Percentiles rank a stretch among this genome's conserved stretches.
Evolutionary conservation across 2,888 invertebrate genomes (phyloP).

Genomic region (Andrena praecox): DNA sequence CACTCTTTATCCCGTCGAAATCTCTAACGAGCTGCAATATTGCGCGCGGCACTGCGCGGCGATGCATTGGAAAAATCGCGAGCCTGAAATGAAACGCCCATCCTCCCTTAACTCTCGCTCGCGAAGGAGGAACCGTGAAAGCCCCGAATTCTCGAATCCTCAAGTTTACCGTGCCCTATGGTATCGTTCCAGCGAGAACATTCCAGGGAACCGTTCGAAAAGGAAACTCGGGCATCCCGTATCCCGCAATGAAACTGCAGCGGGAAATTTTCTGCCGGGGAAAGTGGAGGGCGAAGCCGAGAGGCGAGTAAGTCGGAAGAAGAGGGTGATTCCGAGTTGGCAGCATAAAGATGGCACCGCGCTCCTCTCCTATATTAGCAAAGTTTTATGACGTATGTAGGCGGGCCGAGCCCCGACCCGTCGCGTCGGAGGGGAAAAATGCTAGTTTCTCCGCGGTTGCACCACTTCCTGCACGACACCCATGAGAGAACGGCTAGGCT

Average conservation of each 20-base stretch:
- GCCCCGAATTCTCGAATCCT: no score
- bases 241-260: conserved; percentile 5
- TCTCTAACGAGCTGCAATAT: background rate
- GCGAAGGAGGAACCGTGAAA: no score
- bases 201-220: background rate
- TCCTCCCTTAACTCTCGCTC: no score
- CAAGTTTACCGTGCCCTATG: no score
- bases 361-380: conserved; percentile 66
- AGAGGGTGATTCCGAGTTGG: conserved; percentile 61
- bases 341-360: conserved; percentile 56
- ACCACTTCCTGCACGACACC: conserved; percentile 43
- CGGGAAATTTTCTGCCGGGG: background rate
- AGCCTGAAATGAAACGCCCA: no score
- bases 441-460: conserved; percentile 56
- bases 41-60: no score
- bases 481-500: conserved; percentile 20
- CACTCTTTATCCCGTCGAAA: background rate
- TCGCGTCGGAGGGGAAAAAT: conserved; percentile 49
- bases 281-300: conserved; percentile 18
- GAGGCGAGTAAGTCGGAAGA: conserved; percentile 24
- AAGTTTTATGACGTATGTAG: conserved; percentile 70
- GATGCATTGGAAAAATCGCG: no score
- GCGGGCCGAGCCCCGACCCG: conserved; percentile 34
- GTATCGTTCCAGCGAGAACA: background rate
- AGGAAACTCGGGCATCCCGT: background rate